Base-by-base conservation (phyloP, 2,797 vertebrate species). In the Hippopotamyrus pictus region DNA sequence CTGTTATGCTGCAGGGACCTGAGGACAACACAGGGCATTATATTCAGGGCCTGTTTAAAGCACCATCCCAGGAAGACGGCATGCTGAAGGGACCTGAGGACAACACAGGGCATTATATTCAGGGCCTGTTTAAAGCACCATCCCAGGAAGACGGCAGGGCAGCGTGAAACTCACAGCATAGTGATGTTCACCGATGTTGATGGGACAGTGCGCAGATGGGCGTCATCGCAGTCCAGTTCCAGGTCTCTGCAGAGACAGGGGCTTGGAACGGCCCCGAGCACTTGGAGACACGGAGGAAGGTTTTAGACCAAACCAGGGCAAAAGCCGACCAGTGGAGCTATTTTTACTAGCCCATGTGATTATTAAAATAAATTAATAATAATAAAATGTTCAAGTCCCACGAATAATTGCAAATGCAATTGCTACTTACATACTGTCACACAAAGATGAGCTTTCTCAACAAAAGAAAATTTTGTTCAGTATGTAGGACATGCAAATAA, bases 151-250 rank as follows among this genome's bases (percentile, higher is more conserved):
- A 92, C 19, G 3, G 37, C 19, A 9, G 41, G 19, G 7, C 79
- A 9, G n/a, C 2, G 12, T 25, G 48, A 29, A 89, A 94, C 98
- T 98, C 95, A 99, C 98, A 99, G 97, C 92, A 96, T 93, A 82
- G 97, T 98, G 93, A 99, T 94, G 88, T 99, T 99, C 82, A 96
- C 92, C 19, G 98, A 97, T 91, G 98, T 96, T 0, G 90, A 92
- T 0, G 98, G 98, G 89, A 99, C 90, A n/a, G 95, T 93, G 92
- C 86, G 95, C 90, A 99, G 95, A 89, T 95, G 94, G 83, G 96
- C 94, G 86, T 93, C 93, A 22, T 97, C 95, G 88, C 98, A 99
- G 93, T 97, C 95, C 86, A 99, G 93, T 93, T 98, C 96, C 93
- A 98, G 95, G 88, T 97, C 96, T 90, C 91, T 94, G 92, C 98